Percentiles rank a stretch among this genome's conserved stretches.
Conservation (phyloP, 1,140 invertebrate genomes). For the Pseudomyrmex pallidus region DNA sequence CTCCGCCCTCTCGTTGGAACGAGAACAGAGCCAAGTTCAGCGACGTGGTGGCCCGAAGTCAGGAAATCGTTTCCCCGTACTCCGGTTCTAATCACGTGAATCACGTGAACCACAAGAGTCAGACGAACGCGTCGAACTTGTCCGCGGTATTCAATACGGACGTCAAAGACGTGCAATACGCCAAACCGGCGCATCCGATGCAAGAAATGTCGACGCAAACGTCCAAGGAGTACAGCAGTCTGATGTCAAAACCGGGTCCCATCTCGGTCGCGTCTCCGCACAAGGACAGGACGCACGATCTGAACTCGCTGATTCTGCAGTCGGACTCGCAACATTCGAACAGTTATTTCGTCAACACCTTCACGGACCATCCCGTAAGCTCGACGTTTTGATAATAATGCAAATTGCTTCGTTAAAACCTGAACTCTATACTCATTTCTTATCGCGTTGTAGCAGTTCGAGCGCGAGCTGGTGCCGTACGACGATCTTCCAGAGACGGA, state of each 20-base stretch:
- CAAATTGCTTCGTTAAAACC: neutral
- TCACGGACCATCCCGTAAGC: constrained; percentile 75
- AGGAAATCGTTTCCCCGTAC: constrained; percentile 75
- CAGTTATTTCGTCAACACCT: constrained; percentile 82
- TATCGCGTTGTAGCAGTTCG: constrained; percentile 68
- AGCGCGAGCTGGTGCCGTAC: constrained; percentile 82
- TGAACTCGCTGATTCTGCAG: constrained; percentile 69
- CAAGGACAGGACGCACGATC: constrained; percentile 64
- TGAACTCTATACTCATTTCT: neutral
- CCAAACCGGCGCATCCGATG: constrained; percentile 60
- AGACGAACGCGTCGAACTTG: constrained; percentile 58
- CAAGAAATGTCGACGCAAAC: constrained; percentile 66
- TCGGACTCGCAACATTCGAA: constrained; percentile 70
- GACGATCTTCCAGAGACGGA: constrained; percentile 83
- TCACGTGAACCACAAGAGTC: constrained; percentile 62
- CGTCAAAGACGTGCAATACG: constrained; percentile 68
- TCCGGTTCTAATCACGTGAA: constrained; percentile 67
- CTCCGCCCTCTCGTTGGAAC: constrained; percentile 83
- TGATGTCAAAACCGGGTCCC: constrained; percentile 62
- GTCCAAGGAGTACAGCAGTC: constrained; percentile 69
- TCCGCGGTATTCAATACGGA: constrained; percentile 62
- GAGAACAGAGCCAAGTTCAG: constrained; percentile 87
- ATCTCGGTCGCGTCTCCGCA: constrained; percentile 51
- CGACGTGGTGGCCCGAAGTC: constrained; percentile 86
- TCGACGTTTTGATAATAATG: neutral